phyloP scores from a whole-genome alignment of 1,140 invertebrate species.

The Drosophila kanapiae region DNA sequence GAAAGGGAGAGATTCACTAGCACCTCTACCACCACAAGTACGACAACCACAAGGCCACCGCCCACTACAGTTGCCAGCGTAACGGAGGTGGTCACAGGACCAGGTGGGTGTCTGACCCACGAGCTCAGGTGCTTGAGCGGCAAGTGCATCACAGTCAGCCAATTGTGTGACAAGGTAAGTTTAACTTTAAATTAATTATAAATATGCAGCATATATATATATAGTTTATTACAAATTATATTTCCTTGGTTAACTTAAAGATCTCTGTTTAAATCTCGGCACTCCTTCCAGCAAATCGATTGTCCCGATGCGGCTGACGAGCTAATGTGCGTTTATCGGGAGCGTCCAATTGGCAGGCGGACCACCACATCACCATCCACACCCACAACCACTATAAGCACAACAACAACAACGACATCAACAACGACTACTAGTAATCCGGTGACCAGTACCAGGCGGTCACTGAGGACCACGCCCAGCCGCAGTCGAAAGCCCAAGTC shows the following conservation, averaged over 20 bases:
- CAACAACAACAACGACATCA: conserved; percentile 13
- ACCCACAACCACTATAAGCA: conserved; percentile 11
- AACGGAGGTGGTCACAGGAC: conserved; percentile 9
- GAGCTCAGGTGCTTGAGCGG: conserved; percentile 88
- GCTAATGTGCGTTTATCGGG: conserved; percentile 86
- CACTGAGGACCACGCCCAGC: conserved; percentile 63
- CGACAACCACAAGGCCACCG: conserved; percentile 7
- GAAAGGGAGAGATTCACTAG: conserved; percentile 49
- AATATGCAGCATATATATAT: too few species aligned
- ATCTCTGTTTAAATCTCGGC: background rate
- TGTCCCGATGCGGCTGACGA: conserved; percentile 88
- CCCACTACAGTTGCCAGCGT: conserved; percentile 12
- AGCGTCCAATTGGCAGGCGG: conserved; percentile 51
- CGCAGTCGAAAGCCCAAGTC: conserved; percentile 78
- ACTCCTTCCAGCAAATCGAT: conserved; percentile 85
- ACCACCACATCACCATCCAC: conserved; percentile 19
- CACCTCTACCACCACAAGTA: conserved; percentile 22
- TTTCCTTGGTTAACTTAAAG: background rate
- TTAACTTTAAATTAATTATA: too few species aligned
- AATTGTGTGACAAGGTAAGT: conserved; percentile 87
- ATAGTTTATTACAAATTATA: too few species aligned
- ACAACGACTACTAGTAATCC: conserved; percentile 38
- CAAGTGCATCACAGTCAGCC: conserved; percentile 87
- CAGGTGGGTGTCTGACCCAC: conserved; percentile 85
- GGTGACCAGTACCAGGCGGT: conserved; percentile 39